Evolutionary conservation across 2,888 invertebrate genomes (phyloP), one percentile per base, ranked within the genome.

Genomic region (Electrophaes corylata): DNA sequence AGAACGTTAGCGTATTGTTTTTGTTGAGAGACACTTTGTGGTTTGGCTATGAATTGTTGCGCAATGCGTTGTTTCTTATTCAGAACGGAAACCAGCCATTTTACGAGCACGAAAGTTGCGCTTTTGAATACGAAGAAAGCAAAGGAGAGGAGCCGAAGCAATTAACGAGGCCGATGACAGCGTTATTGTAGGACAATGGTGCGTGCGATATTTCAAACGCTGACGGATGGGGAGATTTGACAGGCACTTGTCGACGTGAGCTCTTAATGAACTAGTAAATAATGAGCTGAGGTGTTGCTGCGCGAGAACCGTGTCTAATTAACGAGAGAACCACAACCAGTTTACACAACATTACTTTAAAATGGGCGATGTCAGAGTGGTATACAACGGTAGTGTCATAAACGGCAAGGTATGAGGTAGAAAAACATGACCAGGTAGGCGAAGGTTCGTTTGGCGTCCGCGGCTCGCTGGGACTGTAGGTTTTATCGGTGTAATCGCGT

Each of bases 221-320:
- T 71, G 72, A 73, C 69, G 68, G 80, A 81, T 79, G 75, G 81
- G 78, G 79, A 78, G 79, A 75, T 90, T 89, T 90, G 90, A 91
- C 90, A 88, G 86, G 72, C 78, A 78, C 78, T 81, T 81, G 83
- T 85, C 84, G 83, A 86, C 84, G 83, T 79, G 83, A 88, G 87
- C 85, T 88, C 87, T 86, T 91, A 90, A 91, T 91, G 91, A 91
- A 88, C 87, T 89, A 83, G 89, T 90, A 87, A 90, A 90, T 91
- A 91, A 91, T 89, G 91, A 87, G 85, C 66, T 73, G 82, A 88
- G 85, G 87, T 90, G 88, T 87, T 86, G 85, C 77, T 72, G 81
- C 72, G 78, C 77, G 78, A 83, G 83, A 79, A 71, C 84, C 83
- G 83, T 83, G 84, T 84, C 87, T 89, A 88, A 90, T 91, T 90